Evolutionary conservation across 1,140 invertebrate genomes (phyloP).

Genomic region (Panagrolaimus sp.): DNA sequence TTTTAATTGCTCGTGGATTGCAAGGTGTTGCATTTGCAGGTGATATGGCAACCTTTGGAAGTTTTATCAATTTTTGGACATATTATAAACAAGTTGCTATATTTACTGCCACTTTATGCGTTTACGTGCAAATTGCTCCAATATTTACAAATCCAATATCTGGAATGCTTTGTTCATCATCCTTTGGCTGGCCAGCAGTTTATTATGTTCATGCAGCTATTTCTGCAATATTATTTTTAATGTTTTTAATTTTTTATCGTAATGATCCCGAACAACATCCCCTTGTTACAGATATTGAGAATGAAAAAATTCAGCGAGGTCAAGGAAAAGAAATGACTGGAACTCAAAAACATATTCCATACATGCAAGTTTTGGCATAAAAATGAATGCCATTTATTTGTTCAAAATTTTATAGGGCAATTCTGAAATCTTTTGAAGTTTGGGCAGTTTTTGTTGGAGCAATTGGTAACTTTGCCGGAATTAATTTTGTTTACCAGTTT

Average conservation of each 20-base stretch:
- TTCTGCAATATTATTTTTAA: background rate
- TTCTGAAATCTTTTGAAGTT: constrained; percentile 24
- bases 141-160: constrained; percentile 19
- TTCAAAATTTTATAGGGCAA: constrained; percentile 28
- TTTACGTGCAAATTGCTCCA: constrained; percentile 16
- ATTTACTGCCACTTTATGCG: constrained; percentile 17
- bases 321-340: too few species aligned
- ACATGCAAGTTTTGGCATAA: too few species aligned
- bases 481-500: constrained; percentile 38
- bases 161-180: background rate
- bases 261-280: background rate
- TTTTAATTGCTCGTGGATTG: constrained; percentile 20
- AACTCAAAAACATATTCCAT: too few species aligned
- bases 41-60: constrained; percentile 17
- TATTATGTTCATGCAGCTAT: constrained; percentile 11
- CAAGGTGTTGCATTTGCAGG: constrained; percentile 29
- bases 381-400: too few species aligned
- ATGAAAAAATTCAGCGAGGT: too few species aligned
- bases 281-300: too few species aligned
- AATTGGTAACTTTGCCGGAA: constrained; percentile 38
- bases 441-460: constrained; percentile 39
- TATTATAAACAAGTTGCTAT: constrained; percentile 9
- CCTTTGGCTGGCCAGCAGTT: background rate
- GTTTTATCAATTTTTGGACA: constrained; percentile 16
- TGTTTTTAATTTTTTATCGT: constrained; percentile 2